Evolutionary conservation across 1,140 invertebrate species (phyloP), one percentile per base, ranked within the genome.

Genomic region (Leptopilina clavipes): DNA sequence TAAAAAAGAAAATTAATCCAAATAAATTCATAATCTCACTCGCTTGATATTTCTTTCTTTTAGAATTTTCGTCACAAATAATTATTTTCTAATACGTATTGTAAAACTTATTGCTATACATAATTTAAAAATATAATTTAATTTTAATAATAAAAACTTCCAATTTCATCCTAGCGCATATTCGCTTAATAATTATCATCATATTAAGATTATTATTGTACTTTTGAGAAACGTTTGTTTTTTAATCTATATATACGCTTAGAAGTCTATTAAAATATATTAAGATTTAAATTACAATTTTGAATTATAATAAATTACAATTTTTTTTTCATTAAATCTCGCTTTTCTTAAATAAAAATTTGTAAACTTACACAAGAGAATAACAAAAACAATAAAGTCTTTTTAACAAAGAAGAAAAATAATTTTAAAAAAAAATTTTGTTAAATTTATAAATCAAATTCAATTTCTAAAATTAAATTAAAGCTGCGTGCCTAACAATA

Each of bases 141-240:
- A 14, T 14, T 52, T n/a, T 52, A 52, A 52, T 52, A 52, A 52
- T n/a, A 48, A 40, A 40, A 40, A 40, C 37, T 48, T 52, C 5
- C 48, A 52, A 52, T 52, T 2, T 52, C 14, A 52, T 52, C 48
- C 0, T 17, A 52, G 48, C 48, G n/a, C 8, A 52, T 52, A 8
- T 40, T 52, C 17, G 14, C 12, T n/a, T 52, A 48, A 48, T 52
- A 52, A 52, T 17, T n/a, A 52, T 52, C n/a, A 7, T 52, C 48
- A 7, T 48, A 48, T 52, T 52, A 52, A 52, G 48, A 52, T n/a
- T 52, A 52, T 52, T 52, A 52, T 52, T 52, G 48, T 52, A 52
- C 48, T 52, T n/a, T 52, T 52, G 7, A 17, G 17, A 52, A 52
- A 52, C 48, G 14, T 17, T 52, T 52, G 2, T 8, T 48, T 48